Base-by-base conservation (phyloP, 2,113 vertebrate genomes). In the Guaruba guarouba region DNA sequence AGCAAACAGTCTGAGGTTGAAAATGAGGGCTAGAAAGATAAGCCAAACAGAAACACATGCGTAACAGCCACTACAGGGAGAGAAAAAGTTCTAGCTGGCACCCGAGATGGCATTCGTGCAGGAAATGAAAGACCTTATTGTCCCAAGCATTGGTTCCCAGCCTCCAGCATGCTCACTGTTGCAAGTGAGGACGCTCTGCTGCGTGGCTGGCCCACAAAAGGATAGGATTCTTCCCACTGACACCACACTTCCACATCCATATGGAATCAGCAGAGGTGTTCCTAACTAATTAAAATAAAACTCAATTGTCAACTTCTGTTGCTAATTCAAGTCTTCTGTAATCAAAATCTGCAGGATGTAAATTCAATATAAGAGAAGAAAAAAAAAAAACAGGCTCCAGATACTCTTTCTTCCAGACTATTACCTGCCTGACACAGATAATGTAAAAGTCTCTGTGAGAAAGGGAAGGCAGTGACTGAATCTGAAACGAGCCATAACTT, bases 121-220 rank as follows among this genome's bases (percentile, higher is more conserved):
- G 90, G 69, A 90, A 90, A 75, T 88, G 48, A 95, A 96, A 93
- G 88, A 94, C 74, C 27, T 75, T 86, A 83, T 37, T 96, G 86
- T 95, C 27, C 55, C 67, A 51, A 2, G 57, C 39, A 31, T 1
- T 39, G 52, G 62, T 90, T 94, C 73, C 95, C 80, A 88, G 82
- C 69, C 90, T 88, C 19, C 76, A 92, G 87, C 25, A 64, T 68
- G 82, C 73, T 85, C 55, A n/a, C 44, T 91, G 63, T 70, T 3
- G 2, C 1, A 0, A 0, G 64, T 10, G 7, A 92, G 54, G 64
- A 90, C 5, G 1, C 37, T 66, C 44, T 52, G 86, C 51, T 64
- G 49, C 4, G 3, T 0, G 1, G 63, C 43, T 5, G 2, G 41
- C 69, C 46, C 80, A 90, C 48, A 82, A 44, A 88, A 68, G 48